phyloP scores from a whole-genome alignment of 2,888 invertebrate species.

The Cremastinae sp. region DNA sequence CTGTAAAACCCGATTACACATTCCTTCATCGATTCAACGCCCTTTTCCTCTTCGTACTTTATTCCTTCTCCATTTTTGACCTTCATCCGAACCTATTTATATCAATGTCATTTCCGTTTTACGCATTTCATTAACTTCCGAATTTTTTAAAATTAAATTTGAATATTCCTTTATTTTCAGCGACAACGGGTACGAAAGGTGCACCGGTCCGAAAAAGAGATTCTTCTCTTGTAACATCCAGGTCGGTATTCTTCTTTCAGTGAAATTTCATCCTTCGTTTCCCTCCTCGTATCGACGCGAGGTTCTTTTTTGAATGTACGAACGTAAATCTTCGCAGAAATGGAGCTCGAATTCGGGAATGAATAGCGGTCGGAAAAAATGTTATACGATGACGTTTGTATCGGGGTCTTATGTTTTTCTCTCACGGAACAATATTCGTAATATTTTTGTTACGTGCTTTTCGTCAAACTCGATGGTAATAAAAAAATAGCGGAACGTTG shows the following conservation, averaged over 20 bases:
- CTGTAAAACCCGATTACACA: constrained; percentile 75
- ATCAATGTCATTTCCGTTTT: constrained; percentile 9
- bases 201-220: constrained; percentile 89
- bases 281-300: neutral
- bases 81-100: neutral
- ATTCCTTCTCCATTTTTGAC: neutral
- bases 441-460: no score
- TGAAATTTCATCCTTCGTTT: neutral
- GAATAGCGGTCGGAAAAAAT: no score
- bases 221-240: constrained; percentile 96
- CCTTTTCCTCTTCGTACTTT: constrained; percentile 20
- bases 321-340: neutral
- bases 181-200: constrained; percentile 84
- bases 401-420: no score
- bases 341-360: neutral
- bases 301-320: neutral
- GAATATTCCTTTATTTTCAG: constrained; percentile 79
- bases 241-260: constrained; percentile 78
- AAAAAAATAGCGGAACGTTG: no score
- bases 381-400: no score
- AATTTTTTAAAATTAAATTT: constrained; percentile 1
- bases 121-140: constrained; percentile 9
- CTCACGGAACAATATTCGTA: no score
- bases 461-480: no score
- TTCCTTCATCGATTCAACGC: constrained; percentile 49